Conservation (phyloP, 2,888 invertebrate species). For the Cantharis flavilabris region DNA sequence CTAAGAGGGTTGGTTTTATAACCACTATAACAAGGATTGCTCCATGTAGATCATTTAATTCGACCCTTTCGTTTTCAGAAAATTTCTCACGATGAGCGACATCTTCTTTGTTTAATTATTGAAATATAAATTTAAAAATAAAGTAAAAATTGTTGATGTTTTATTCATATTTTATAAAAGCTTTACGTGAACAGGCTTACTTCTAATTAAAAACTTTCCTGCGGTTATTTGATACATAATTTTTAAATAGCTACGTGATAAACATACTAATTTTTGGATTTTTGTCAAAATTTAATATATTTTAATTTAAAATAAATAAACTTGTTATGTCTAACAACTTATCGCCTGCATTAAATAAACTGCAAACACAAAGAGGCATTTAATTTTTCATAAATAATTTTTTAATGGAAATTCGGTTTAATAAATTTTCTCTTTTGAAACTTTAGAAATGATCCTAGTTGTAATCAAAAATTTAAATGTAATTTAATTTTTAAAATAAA, state of each 20-base stretch:
- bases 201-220: not conserved
- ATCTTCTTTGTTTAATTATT: not conserved
- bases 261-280: not conserved
- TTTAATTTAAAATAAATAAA: not conserved
- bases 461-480: too few species aligned
- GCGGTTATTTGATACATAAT: not conserved
- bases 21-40: not conserved
- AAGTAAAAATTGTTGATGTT: not conserved
- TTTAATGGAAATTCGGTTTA: not conserved
- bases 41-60: not conserved
- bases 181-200: not conserved
- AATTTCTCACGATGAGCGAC: not conserved
- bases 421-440: not conserved
- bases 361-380: not conserved
- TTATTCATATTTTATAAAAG: not conserved
- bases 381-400: not conserved
- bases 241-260: not conserved
- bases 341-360: not conserved
- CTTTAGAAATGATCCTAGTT: too few species aligned
- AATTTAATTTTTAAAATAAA: too few species aligned
- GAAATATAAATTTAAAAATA: not conserved
- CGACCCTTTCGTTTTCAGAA: not conserved
- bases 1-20: not conserved
- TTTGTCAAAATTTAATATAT: not conserved
- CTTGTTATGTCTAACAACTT: not conserved